Evolutionary conservation across 1,140 invertebrate genomes (phyloP).

Genomic region (Lethrus apterus): DNA sequence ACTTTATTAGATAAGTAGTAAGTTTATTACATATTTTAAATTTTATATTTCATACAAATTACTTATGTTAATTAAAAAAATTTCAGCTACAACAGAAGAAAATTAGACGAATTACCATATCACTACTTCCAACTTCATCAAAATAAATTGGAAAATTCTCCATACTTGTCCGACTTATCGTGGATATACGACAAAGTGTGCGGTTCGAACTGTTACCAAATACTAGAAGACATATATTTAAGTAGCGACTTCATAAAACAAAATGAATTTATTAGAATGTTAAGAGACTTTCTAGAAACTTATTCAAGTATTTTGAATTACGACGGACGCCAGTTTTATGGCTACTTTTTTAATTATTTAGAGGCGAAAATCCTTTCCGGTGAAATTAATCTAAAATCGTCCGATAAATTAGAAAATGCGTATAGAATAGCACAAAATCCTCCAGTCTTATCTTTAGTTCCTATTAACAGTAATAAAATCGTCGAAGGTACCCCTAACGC

Average conservation of each 20-base stretch:
- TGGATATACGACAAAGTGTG: conserved; percentile 72
- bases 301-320: conserved; percentile 61
- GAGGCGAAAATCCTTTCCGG: conserved; percentile 40
- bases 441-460: conserved; percentile 47
- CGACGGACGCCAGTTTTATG: conserved; percentile 67
- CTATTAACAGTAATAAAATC: conserved; percentile 20
- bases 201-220: conserved; percentile 55
- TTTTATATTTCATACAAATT: conserved; percentile 8
- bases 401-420: conserved; percentile 38
- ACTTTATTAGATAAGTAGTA: conserved; percentile 50
- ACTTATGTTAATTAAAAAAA: conserved; percentile 13
- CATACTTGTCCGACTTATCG: conserved; percentile 53
- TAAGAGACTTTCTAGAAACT: conserved; percentile 58
- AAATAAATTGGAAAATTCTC: conserved; percentile 34
- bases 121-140: conserved; percentile 45
- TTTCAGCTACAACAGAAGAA: conserved; percentile 67
- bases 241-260: conserved; percentile 42
- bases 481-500: conserved; percentile 13
- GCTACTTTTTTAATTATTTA: conserved; percentile 55
- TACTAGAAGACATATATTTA: conserved; percentile 58
- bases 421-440: conserved; percentile 43
- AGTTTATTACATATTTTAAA: conserved; percentile 10
- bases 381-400: conserved; percentile 18
- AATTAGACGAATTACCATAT: conserved; percentile 74
- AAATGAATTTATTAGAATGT: conserved; percentile 49